Evolutionary conservation across 2,113 vertebrate genomes (phyloP), one percentile per base, ranked within the genome.

Genomic region (Anseranas semipalmata): DNA sequence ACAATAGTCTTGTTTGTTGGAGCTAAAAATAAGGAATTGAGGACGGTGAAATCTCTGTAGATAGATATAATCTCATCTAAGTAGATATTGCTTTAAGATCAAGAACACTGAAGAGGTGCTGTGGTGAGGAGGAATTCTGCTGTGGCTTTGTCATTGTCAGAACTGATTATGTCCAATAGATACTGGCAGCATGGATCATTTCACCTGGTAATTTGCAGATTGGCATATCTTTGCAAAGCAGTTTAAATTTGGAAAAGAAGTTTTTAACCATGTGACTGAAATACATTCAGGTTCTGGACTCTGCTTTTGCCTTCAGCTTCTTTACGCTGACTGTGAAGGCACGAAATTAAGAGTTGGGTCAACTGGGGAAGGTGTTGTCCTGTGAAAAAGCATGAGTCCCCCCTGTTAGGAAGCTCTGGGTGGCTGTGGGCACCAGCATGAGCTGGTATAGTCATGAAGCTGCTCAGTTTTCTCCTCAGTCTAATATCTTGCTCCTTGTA

Each of bases 401-500:
- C 19, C 7, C 6, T 13, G 20, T 22, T 27, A 10, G 52, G 56
- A 68, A 43, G n/a, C 41, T 74, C 33, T 43, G 19, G 16, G 6
- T 79, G 32, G 19, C 66, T 82, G 10, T 58, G 24, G 62, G 19
- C 48, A 90, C 37, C 39, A 45, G 0, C 7, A 3, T 12, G 39
- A 46, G 6, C 39, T 80, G 60, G 37, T 27, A 74, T 8, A 33
- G 17, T 50, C 19, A 7, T 4, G 2, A 13, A 25, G 3, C 33
- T 67, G 3, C 39, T 71, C 52, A 71, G 0, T 78, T 90, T 74
- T 84, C 68, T n/a, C 50, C 46, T 66, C n/a, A 18, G 2, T 71
- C 52, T 0, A 0, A 1, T 52, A 19, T 37, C 28, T 53, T 70
- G 2, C 32, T 71, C 41, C 22, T 46, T 63, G 3, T 58, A 68